phyloP scores from a whole-genome alignment of 2,888 invertebrate species.

The Bursaphelenchus okinawaensis region DNA sequence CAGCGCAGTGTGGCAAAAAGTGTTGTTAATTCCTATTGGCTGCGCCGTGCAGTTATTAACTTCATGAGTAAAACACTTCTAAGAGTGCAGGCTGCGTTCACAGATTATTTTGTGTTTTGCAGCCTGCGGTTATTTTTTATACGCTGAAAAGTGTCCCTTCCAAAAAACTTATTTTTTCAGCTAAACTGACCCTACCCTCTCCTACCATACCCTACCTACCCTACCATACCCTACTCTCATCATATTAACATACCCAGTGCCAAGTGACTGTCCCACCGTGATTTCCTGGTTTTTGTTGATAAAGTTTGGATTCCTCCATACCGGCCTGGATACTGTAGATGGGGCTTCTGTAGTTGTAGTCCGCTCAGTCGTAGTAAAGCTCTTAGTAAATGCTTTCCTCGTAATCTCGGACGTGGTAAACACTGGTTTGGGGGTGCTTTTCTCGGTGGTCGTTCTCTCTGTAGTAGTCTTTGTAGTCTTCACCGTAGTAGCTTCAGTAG shows the following conservation, averaged over 20 bases:
- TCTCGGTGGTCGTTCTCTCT: not conserved
- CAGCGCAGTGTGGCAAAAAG: too few species aligned
- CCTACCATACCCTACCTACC: too few species aligned
- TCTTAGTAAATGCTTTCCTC: not conserved
- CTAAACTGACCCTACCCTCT: too few species aligned
- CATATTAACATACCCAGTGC: not conserved
- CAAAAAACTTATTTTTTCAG: too few species aligned
- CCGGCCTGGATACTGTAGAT: not conserved
- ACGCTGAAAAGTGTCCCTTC: too few species aligned
- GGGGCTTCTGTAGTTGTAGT: constrained; percentile 1
- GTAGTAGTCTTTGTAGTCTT: not conserved
- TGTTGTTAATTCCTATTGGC: too few species aligned
- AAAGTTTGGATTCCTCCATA: not conserved
- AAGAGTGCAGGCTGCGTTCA: too few species aligned
- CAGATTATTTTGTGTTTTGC: too few species aligned
- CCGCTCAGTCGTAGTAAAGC: not conserved
- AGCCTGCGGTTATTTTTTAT: too few species aligned
- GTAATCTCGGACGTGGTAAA: not conserved
- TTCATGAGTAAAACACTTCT: too few species aligned
- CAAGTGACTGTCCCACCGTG: not conserved
- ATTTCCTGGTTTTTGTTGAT: not conserved
- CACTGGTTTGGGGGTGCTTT: not conserved
- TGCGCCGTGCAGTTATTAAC: too few species aligned
- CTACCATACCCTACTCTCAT: too few species aligned
- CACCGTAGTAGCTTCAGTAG: not conserved